Conservation (phyloP, 2,888 invertebrate genomes). For the Maniola hyperantus region DNA sequence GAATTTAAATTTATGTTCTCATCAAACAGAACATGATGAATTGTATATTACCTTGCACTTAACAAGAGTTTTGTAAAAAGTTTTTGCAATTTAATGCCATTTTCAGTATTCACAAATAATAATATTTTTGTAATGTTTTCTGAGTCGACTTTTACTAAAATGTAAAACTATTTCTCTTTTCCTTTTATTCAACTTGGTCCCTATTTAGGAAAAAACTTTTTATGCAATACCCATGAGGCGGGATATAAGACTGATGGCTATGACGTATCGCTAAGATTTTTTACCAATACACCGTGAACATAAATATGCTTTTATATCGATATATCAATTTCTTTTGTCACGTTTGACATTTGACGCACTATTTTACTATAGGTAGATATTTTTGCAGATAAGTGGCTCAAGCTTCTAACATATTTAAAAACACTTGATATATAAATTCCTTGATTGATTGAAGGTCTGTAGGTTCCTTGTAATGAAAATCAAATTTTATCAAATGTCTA, state of each 20-base stretch:
- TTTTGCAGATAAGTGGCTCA: conserved; percentile 45
- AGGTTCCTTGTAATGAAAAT: too few species aligned
- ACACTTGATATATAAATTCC: neutral
- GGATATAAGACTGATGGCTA: conserved; percentile 71
- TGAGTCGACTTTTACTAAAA: conserved; percentile 20
- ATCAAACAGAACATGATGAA: too few species aligned
- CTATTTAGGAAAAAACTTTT: conserved; percentile 57
- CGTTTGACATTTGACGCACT: conserved; percentile 59
- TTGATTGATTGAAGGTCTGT: neutral
- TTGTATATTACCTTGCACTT: too few species aligned
- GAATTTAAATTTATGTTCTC: too few species aligned
- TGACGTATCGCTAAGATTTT: conserved; percentile 79
- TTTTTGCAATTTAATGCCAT: neutral
- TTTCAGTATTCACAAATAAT: neutral
- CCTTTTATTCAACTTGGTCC: conserved; percentile 39
- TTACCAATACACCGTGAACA: conserved; percentile 72
- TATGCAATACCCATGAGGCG: conserved; percentile 72
- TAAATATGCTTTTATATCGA: conserved; percentile 82
- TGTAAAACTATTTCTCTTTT: conserved; percentile 31
- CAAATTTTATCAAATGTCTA: too few species aligned
- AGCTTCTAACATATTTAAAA: conserved; percentile 9
- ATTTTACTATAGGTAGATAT: conserved; percentile 49
- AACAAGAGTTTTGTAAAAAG: too few species aligned
- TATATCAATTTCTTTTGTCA: conserved; percentile 77
- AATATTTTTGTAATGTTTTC: neutral